Conservation (phyloP, 2,888 invertebrate genomes). For the Rugalucina vietnamica region DNA sequence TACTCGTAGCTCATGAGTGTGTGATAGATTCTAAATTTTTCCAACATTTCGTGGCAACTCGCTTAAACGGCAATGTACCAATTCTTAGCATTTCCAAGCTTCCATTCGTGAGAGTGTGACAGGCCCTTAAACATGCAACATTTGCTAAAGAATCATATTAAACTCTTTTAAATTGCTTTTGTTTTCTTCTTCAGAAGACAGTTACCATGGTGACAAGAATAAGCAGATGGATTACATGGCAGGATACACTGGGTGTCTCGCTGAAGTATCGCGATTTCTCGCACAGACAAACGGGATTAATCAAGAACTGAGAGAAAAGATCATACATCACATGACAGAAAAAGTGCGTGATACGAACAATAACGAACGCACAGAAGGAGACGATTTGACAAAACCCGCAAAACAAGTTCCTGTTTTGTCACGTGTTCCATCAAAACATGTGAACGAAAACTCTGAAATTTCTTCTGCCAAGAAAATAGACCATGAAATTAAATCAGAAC, state of each 20-base stretch:
- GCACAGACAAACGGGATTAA: conserved; percentile 19
- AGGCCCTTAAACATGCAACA: too few relatives aligned
- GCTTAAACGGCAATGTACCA: too few relatives aligned
- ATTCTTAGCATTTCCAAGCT: too few relatives aligned
- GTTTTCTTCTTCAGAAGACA: background rate
- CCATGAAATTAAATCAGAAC: background rate
- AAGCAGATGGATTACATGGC: conserved; percentile 32
- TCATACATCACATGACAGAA: conserved; percentile 43
- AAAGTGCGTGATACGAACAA: conserved; percentile 21
- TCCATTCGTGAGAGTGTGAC: too few relatives aligned
- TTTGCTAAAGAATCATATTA: too few relatives aligned
- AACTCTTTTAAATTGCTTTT: too few relatives aligned
- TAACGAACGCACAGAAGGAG: background rate
- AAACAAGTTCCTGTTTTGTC: background rate
- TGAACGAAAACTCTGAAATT: background rate
- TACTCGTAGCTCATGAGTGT: too few relatives aligned
- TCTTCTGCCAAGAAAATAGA: background rate
- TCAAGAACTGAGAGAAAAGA: conserved; percentile 25
- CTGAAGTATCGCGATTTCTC: conserved; percentile 51
- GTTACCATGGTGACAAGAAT: background rate
- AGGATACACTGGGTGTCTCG: conserved; percentile 50
- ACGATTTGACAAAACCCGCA: background rate
- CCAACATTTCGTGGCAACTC: too few relatives aligned
- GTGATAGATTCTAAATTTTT: too few relatives aligned
- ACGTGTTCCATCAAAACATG: background rate